A percentile compares a stretch with the other conserved stretches of the same genome.
Evolutionary conservation across 2,113 vertebrate genomes (phyloP).

Genomic region (Neotragus moschatus): DNA sequence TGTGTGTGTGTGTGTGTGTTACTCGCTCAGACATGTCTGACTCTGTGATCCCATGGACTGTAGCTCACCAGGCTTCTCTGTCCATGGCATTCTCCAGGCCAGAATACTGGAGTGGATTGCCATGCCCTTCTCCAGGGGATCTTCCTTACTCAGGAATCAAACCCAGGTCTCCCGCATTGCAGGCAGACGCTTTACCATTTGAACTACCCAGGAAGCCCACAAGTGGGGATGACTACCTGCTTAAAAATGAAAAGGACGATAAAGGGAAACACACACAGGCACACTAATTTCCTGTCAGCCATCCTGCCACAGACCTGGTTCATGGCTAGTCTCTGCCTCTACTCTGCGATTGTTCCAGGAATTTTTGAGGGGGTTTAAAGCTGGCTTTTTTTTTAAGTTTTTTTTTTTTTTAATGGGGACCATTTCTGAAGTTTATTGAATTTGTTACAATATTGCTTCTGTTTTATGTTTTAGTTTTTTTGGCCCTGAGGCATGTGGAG

Average conservation of each 20-base stretch:
- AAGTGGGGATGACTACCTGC: no score
- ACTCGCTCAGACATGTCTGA: neutral
- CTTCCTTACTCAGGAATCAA: neutral
- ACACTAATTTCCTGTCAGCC: neutral
- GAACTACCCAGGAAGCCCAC: neutral
- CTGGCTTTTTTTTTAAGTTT: neutral
- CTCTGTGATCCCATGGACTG: neutral
- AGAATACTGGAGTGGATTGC: neutral
- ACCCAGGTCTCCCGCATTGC: neutral
- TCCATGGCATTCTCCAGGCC: neutral
- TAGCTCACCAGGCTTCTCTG: neutral
- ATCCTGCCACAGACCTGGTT: neutral
- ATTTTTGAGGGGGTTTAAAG: neutral
- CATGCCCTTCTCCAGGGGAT: neutral
- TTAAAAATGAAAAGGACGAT: neutral
- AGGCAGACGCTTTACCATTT: neutral
- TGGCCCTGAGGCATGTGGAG: neutral
- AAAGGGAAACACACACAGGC: neutral
- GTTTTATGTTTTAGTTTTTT: neutral
- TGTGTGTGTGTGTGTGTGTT: neutral
- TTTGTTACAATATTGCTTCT: neutral
- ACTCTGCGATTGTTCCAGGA: neutral
- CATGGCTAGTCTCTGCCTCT: neutral
- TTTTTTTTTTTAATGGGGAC: neutral
- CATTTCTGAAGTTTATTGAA: neutral